Base-by-base conservation (phyloP, 2,113 vertebrate species). In the Paraplagusia blochii region DNA sequence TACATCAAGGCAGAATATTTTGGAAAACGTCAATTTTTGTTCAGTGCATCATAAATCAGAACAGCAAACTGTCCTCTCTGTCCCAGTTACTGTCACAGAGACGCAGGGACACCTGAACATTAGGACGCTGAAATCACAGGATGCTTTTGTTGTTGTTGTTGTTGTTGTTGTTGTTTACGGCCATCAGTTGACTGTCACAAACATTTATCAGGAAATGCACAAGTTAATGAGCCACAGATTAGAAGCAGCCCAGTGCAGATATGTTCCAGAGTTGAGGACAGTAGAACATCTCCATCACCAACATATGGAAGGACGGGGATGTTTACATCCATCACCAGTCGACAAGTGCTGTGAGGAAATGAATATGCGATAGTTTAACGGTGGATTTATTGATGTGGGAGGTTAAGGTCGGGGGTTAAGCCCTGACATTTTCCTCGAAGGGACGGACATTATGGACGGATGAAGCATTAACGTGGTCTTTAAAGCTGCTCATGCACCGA, bases 281-380 rank as follows among this genome's bases (percentile, higher is more conserved):
- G n/a, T 55, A 8, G 15, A 33, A 48, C 14, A 58, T 22, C 69
- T 42, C 53, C 49, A 7, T 33, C 19, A 8, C 35, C 16, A 53
- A 46, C 53, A 63, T 79, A 68, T 62, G 68, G 46, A 44, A 29
- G 59, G 43, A 71, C 45, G 36, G 14, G 48, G 54, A 54, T 61
- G 65, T 71, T 71, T 76, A 47, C 51, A 43, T 14, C 14, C 18
- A 63, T 16, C 2, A 4, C 48, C 7, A 8, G 15, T 22, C 11
- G 36, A 42, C 55, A 53, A 57, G 52, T 74, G 64, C 22, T 75
- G 17, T 4, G 16, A 50, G 9, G 17, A 15, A 17, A 19, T 16
- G 44, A 60, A 29, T 29, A 29, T 29, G 17, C 29, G 40, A 29
- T 36, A 36, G 18, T 49, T 53, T 39, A 14, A 7, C 10, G 29